These are phyloP conservation scores for Dascyllus trimaculatus DNA, from an alignment of 2,113 vertebrate genomes.

Conservation along the genomic window DNA sequence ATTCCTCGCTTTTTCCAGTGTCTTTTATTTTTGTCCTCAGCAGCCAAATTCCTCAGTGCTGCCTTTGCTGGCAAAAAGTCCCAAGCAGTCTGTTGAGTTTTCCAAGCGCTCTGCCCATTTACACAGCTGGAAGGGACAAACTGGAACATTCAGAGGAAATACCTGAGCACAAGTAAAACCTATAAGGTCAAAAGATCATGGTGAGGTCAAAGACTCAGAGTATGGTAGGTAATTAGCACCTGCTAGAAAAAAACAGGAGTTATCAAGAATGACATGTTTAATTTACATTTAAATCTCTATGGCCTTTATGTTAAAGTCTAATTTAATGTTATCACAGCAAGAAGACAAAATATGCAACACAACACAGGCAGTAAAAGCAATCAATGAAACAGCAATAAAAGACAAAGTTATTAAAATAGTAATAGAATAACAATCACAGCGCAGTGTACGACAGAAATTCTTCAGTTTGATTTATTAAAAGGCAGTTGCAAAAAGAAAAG, in stretches of 20 bases:
- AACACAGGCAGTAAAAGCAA: too few species aligned
- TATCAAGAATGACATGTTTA: too few species aligned
- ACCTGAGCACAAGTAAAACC: neutral
- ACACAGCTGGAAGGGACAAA: constrained; percentile 22
- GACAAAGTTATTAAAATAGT: too few species aligned
- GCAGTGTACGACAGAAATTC: too few species aligned
- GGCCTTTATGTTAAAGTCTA: neutral
- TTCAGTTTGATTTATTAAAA: too few species aligned
- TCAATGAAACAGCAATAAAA: too few species aligned
- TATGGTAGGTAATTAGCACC: neutral
- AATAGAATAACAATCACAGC: too few species aligned
- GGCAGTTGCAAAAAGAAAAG: too few species aligned
- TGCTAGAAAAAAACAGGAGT: neutral
- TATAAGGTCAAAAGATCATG: neutral
- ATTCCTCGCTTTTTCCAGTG: neutral
- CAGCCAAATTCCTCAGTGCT: constrained; percentile 13
- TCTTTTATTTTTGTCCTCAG: constrained; percentile 12
- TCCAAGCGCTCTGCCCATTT: neutral
- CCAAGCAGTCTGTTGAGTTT: neutral
- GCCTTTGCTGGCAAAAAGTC: neutral
- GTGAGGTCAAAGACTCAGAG: neutral
- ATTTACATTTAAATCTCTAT: too few species aligned
- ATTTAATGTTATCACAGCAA: too few species aligned
- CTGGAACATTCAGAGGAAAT: constrained; percentile 3
- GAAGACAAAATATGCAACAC: too few species aligned